Evolutionary conservation across 2,113 vertebrate genomes (phyloP).

Genomic region (Dipodomys spectabilis): DNA sequence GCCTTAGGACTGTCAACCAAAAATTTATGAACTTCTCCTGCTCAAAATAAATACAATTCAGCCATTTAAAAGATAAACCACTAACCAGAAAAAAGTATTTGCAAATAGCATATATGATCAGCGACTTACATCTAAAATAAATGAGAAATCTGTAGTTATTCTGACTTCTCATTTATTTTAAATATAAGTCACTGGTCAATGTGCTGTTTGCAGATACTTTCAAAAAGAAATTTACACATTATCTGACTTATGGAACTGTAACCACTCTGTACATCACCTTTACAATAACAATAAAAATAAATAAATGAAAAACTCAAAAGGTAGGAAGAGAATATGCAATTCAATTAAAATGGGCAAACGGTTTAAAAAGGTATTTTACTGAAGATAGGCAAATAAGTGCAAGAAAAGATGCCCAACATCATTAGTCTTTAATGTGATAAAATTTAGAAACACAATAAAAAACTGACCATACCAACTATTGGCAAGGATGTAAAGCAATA

Average conservation of each 20-base stretch:
- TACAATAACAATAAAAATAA: no score
- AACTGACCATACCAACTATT: slow-evolving; percentile 16
- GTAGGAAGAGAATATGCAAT: slow-evolving; percentile 23
- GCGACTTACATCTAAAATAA: slow-evolving; percentile 46
- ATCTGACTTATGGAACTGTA: no score
- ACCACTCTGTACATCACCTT: no score
- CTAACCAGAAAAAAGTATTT: slow-evolving; percentile 47
- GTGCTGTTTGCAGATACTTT: no score
- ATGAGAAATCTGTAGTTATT: no score
- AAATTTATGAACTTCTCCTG: slow-evolving; percentile 12
- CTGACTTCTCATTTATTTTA: no score
- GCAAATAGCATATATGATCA: slow-evolving; percentile 23
- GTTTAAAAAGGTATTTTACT: slow-evolving; percentile 46
- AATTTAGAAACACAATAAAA: slow-evolving; percentile 38
- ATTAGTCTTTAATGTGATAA: slow-evolving; percentile 20
- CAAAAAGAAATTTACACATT: no score
- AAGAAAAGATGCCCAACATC: slow-evolving; percentile 20
- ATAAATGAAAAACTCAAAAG: slow-evolving; percentile 10
- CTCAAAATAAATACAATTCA: slow-evolving; percentile 17
- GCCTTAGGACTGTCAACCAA: no score
- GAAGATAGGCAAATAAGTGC: slow-evolving; percentile 3
- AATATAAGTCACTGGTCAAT: no score
- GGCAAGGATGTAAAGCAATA: slow-evolving; percentile 47
- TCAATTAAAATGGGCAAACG: slow-evolving; percentile 6
- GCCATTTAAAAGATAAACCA: slow-evolving; percentile 19